Evolutionary conservation across 2,888 invertebrate genomes (phyloP).

Genomic region (Ypsolopha sequella): DNA sequence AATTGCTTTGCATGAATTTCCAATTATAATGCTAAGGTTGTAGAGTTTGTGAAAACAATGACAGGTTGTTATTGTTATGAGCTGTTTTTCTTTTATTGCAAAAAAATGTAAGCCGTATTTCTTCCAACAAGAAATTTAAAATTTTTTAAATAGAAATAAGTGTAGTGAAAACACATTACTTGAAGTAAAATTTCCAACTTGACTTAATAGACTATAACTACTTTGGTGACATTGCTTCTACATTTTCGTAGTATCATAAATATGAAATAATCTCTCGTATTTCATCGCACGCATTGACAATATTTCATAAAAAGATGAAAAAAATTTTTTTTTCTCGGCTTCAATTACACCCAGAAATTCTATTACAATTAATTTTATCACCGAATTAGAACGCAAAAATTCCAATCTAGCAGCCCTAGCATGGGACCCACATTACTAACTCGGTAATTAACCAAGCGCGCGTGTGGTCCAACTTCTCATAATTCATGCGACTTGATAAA

Average conservation of each 20-base stretch:
- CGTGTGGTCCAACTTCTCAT: conserved; percentile 65
- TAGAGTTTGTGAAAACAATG: not conserved
- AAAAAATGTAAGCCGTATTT: not conserved
- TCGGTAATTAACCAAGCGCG: conserved; percentile 55
- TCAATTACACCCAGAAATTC: too few species aligned
- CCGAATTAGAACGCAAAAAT: not conserved
- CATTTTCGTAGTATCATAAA: too few species aligned
- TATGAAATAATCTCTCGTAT: too few species aligned
- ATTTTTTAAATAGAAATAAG: not conserved
- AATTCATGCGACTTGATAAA: conserved; percentile 69
- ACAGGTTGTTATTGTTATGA: not conserved
- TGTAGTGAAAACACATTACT: too few species aligned
- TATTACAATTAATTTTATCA: too few species aligned
- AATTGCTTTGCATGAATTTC: conserved; percentile 11
- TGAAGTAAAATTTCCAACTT: too few species aligned
- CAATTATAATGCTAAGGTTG: conserved; percentile 14
- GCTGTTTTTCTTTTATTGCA: not conserved
- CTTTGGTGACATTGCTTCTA: too few species aligned
- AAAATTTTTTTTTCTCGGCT: too few species aligned
- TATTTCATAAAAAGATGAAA: too few species aligned
- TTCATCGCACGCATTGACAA: too few species aligned
- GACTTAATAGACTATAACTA: too few species aligned
- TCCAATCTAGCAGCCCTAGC: not conserved
- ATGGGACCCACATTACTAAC: conserved; percentile 27
- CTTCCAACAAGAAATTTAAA: not conserved